Percentiles rank a stretch among this genome's conserved stretches.
phyloP scores from a whole-genome alignment of 2,113 vertebrate genomes.

The Hylia prasina region DNA sequence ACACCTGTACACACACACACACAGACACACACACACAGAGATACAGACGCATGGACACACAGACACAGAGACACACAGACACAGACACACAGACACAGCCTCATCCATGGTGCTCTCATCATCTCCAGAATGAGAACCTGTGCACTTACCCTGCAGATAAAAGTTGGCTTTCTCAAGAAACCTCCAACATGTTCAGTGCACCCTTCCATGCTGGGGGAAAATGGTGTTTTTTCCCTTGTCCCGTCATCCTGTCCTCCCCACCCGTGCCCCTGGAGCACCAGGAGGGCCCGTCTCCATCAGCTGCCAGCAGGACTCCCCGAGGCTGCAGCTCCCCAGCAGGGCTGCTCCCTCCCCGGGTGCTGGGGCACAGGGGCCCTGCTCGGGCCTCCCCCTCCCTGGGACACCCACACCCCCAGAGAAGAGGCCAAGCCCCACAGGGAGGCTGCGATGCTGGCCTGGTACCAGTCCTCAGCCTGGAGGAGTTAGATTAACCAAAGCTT shows the following conservation, averaged over 20 bases:
- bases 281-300: not conserved
- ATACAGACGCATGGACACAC: too few species aligned
- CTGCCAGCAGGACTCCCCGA: not conserved
- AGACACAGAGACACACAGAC: too few species aligned
- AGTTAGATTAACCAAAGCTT: not conserved
- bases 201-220: not conserved
- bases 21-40: too few species aligned
- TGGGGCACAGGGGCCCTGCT: not conserved
- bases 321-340: accelerated
- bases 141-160: accelerated
- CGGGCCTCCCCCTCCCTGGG: not conserved
- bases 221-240: not conserved
- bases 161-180: not conserved
- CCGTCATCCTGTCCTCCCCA: not conserved
- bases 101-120: accelerated
- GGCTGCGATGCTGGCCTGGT: accelerated
- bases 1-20: not conserved
- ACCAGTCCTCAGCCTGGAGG: not conserved
- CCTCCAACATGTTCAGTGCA: accelerated
- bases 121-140: accelerated
- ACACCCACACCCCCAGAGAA: accelerated
- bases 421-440: not conserved
- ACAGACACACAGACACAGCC: not conserved
- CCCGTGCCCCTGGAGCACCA: accelerated
- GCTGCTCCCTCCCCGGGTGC: not conserved